These are phyloP conservation scores for Eudemis profundana DNA, from an alignment of 2,888 invertebrate genomes.

Conservation along the genomic window DNA sequence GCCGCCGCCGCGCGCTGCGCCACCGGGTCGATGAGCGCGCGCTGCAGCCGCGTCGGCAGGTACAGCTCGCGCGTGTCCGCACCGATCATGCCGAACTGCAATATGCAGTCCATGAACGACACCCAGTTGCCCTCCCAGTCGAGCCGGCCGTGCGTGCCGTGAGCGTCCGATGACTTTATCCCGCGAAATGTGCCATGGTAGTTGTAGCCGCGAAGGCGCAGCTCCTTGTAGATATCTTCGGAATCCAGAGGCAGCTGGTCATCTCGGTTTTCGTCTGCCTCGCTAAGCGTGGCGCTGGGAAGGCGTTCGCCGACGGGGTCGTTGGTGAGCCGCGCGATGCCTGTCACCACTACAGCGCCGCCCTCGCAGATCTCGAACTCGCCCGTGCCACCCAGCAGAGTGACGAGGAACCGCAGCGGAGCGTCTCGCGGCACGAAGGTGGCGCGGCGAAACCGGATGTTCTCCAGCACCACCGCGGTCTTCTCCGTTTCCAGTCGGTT, in stretches of 20 bases:
- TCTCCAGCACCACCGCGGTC: conserved; percentile 93
- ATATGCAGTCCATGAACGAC: too few species aligned
- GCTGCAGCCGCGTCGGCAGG: too few species aligned
- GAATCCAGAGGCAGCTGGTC: conserved; percentile 83
- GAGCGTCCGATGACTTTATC: too few species aligned
- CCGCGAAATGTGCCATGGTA: too few species aligned
- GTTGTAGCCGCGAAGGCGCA: conserved; percentile 93
- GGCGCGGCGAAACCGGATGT: conserved; percentile 96
- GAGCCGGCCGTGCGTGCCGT: too few species aligned
- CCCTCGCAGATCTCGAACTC: conserved; percentile 97
- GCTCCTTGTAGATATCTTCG: too few species aligned
- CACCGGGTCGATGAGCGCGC: too few species aligned
- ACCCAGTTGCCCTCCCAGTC: too few species aligned
- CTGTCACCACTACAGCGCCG: too few species aligned
- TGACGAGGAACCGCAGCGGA: conserved; percentile 91
- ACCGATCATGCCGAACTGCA: too few species aligned
- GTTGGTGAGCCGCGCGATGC: conserved; percentile 88
- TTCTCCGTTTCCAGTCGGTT: conserved; percentile 90
- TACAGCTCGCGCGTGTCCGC: too few species aligned
- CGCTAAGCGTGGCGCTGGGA: conserved; percentile 66
- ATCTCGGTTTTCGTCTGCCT: conserved; percentile 60
- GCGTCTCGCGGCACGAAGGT: conserved; percentile 96
- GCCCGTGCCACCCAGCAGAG: conserved; percentile 92
- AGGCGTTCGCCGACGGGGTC: conserved; percentile 87
- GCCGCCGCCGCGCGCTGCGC: too few species aligned